Evolutionary conservation across 2,797 vertebrate genomes (phyloP).

Genomic region (Silurus aristotelis): DNA sequence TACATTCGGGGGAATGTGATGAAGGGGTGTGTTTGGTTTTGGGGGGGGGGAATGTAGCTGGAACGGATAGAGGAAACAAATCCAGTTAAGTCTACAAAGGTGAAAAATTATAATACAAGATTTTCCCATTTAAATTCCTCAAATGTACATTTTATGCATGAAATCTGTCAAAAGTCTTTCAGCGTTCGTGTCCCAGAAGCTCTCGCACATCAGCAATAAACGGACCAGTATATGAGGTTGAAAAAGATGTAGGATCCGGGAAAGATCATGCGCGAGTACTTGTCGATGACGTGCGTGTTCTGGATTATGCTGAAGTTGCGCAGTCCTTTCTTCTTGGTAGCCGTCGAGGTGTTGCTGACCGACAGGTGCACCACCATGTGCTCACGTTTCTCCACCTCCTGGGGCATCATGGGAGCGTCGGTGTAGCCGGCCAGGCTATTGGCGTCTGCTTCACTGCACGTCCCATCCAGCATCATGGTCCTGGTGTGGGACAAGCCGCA

Average conservation of each 20-base stretch:
- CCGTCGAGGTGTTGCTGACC: slow-evolving; percentile 81
- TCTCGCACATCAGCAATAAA: slow-evolving; percentile 80
- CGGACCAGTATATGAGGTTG: slow-evolving; percentile 97
- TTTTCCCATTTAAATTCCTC: neutral
- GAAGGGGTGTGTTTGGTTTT: too few species aligned
- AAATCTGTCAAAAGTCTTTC: neutral
- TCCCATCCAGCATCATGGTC: slow-evolving; percentile 90
- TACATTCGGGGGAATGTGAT: neutral
- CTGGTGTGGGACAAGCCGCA: slow-evolving; percentile 87
- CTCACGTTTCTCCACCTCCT: slow-evolving; percentile 83
- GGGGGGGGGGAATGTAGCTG: too few species aligned
- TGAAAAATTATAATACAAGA: neutral
- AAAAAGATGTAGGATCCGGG: slow-evolving; percentile 96
- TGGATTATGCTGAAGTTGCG: slow-evolving; percentile 84
- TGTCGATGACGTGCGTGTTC: slow-evolving; percentile 93
- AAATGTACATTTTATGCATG: neutral
- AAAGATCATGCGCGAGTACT: slow-evolving; percentile 93
- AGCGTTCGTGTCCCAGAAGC: slow-evolving; percentile 12
- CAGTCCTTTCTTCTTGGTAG: slow-evolving; percentile 82
- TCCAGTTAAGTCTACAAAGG: neutral
- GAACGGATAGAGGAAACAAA: neutral
- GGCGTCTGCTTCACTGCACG: slow-evolving; percentile 89
- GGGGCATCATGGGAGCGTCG: slow-evolving; percentile 79
- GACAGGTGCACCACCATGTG: slow-evolving; percentile 89
- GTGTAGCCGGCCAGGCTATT: slow-evolving; percentile 92